Percentiles rank a stretch among this genome's conserved stretches.
Evolutionary conservation across 2,888 invertebrate genomes (phyloP).

Genomic region (Bombylius major): DNA sequence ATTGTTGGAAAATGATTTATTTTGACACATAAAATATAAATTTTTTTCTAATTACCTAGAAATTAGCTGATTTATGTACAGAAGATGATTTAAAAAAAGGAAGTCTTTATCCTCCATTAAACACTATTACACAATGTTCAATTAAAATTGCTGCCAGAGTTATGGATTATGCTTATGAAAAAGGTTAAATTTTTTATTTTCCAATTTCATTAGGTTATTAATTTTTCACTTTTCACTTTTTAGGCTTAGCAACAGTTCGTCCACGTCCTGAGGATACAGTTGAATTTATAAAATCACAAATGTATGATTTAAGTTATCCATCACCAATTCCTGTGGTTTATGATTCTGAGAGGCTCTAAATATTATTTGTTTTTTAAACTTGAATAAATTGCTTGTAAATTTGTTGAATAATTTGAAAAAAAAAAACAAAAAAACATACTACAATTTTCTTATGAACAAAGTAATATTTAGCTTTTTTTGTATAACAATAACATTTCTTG

Average conservation of each 20-base stretch:
- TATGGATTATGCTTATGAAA: constrained; percentile 68
- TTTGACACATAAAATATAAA: not conserved
- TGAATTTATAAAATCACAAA: constrained; percentile 64
- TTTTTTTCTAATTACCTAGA: constrained; percentile 36
- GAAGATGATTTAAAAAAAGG: constrained; percentile 70
- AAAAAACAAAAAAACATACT: too few relatives aligned
- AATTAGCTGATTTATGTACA: constrained; percentile 68
- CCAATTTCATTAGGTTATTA: not conserved
- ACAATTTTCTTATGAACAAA: too few relatives aligned
- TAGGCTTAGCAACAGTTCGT: constrained; percentile 63
- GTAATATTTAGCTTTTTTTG: too few relatives aligned
- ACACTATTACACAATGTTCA: constrained; percentile 72
- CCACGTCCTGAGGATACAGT: constrained; percentile 64
- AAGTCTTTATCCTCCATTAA: constrained; percentile 83
- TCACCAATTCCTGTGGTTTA: constrained; percentile 52
- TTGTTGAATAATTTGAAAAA: too few relatives aligned
- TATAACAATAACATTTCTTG: too few relatives aligned
- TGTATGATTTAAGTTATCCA: constrained; percentile 61
- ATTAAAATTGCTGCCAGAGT: constrained; percentile 71
- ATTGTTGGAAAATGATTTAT: not conserved
- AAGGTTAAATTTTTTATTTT: constrained; percentile 40
- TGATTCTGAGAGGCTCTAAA: constrained; percentile 23
- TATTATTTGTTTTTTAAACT: too few relatives aligned
- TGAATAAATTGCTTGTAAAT: too few relatives aligned
- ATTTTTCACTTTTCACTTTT: constrained; percentile 12